Evolutionary conservation across 2,797 vertebrate genomes (phyloP), one percentile per base, ranked within the genome.

Genomic region (Psittacula derbiana): DNA sequence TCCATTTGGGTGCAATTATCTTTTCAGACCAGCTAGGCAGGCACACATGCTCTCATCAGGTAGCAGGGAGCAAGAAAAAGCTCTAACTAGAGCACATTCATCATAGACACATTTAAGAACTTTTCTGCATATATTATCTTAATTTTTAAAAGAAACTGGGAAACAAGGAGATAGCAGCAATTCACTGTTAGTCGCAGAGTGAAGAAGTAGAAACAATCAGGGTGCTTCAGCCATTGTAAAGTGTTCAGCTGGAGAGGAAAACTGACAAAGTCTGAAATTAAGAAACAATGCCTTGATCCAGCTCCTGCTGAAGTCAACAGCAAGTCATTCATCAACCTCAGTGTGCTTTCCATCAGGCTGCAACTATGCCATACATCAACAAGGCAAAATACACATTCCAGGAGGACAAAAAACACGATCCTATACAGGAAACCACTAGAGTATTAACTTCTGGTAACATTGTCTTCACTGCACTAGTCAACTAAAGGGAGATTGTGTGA

Each of bases 131-230:
- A 83, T 18, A 2, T 61, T 23, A 64, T 72, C 85, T 86, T 71
- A 92, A 71, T 64, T 96, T 83, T 86, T 31, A 76, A 67, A 91
- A 85, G 74, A 88, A 67, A 76, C 58, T 62, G 78, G 94, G 94
- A 93, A 94, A 95, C 92, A 76, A 97, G 96, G 95, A 97, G 93
- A 93, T 88, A 95, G 94, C 95, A 96, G 97, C 98, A 98, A 98
- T 97, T 97, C 96, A 92, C 86, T 97, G 97, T 98, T 98, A 98
- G 98, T 98, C 87, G 90, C 58, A 70, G 83, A 89, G 95, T 95
- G 79, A 95, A 93, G 93, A 83, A 95, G 46, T 86, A 92, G 91
- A 73, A 83, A 76, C 60, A 82, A 95, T 92, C 96, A 94, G 97
- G 95, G 96, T 97, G 97, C 97, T 97, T 97, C 96, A 97, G 98